Base-by-base conservation (phyloP, 2,888 invertebrate genomes). In the Troglohyphantes excavatus region DNA sequence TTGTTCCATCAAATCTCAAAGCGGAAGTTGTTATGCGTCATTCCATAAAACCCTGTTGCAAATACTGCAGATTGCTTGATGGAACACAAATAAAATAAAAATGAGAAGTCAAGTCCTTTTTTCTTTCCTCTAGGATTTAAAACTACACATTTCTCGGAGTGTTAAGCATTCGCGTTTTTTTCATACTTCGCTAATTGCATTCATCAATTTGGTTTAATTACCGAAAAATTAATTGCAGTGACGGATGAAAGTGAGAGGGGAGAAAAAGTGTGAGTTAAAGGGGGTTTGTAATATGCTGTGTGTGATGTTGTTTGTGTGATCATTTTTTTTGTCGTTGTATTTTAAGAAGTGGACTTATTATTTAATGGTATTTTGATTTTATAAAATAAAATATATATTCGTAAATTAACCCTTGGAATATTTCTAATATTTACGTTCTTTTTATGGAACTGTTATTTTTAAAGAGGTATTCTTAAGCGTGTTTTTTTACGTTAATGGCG, bases 191-290 rank as follows among this genome's bases (percentile, higher is more conserved):
- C 68, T 59, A 67, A 81, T 81, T 81, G 29, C 81, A 53, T 59
- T 21, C 46, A 68, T 53, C 68, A 68, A 68, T 81, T 68, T 46
- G 53, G 53, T 46, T 53, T 68, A 68, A 81, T 81, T 81, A 81
- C 53, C n/a, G 21, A 61, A 23, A 26, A 68, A 81, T 81, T 81
- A 81, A 81, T 68, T 68, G 81, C 33, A 29, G 2, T 26, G 39
- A 27, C 17, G 39, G n/a, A 23, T 19, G 11, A 23, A 72, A 2
- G 72, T 13, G 43, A 72, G 46, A 39, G 23, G 21, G 39, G 21
- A 13, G 21, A 43, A 43, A 19, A 39, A 0, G 33, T 17, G 29
- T 6, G 17, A 11, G 21, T 21, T 5, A 23, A 72, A 43, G 9
- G 11, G 13, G 39, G 21, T 72, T 19, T 43, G 23, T 43, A 43